Evolutionary conservation across 2,888 invertebrate genomes (phyloP).

Genomic region (Bugula neritina): DNA sequence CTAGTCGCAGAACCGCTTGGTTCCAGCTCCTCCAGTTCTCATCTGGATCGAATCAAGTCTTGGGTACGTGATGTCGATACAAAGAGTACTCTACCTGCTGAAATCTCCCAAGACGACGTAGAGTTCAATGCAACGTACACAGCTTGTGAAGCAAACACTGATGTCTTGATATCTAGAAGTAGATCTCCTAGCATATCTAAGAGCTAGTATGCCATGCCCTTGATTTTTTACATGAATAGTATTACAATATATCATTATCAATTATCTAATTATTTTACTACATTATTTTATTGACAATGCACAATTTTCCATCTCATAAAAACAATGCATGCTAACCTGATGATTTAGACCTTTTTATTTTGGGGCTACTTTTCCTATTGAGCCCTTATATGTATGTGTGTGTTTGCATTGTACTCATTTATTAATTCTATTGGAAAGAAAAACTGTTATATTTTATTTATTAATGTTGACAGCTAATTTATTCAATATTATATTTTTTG

Average conservation of each 20-base stretch:
- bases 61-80: conserved; percentile 14
- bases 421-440: too few species aligned
- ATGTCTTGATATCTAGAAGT: conserved; percentile 22
- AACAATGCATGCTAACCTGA: too few species aligned
- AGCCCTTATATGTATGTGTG: too few species aligned
- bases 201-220: background rate
- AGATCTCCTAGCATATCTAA: conserved; percentile 11
- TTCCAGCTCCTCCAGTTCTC: conserved; percentile 20
- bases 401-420: too few species aligned
- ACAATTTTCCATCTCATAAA: too few species aligned
- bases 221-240: background rate
- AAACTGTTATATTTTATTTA: background rate
- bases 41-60: conserved; percentile 14
- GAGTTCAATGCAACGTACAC: conserved; percentile 25
- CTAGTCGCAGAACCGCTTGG: conserved; percentile 1
- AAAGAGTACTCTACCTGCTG: background rate
- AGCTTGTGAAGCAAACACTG: conserved; percentile 22
- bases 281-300: too few species aligned
- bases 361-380: too few species aligned
- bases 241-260: too few species aligned
- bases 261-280: too few species aligned
- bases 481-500: too few species aligned
- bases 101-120: conserved; percentile 17
- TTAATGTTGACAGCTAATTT: background rate
- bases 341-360: too few species aligned